Percentiles rank a stretch among this genome's conserved stretches.
Evolutionary conservation across 2,113 vertebrate species (phyloP).

Genomic region (Indri indri): DNA sequence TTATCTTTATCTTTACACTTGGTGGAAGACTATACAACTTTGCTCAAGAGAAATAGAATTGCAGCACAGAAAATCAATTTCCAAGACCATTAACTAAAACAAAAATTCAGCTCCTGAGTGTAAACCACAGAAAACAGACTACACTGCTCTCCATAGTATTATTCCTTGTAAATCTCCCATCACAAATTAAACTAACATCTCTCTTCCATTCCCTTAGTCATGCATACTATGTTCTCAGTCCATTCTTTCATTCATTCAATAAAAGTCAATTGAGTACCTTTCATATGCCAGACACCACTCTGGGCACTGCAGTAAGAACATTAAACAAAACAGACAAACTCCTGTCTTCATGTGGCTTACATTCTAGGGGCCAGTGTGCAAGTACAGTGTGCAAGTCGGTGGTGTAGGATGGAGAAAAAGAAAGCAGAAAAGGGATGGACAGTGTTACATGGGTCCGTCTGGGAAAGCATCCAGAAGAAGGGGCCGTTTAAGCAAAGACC

Average conservation of each 20-base stretch:
- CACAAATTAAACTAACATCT: not conserved
- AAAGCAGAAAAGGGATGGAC: not conserved
- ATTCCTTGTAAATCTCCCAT: not conserved
- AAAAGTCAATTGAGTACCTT: not conserved
- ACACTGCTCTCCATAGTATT: not conserved
- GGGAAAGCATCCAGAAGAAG: not conserved
- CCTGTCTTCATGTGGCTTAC: not conserved
- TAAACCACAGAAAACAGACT: not conserved
- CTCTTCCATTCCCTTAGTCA: not conserved
- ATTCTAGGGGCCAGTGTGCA: not conserved
- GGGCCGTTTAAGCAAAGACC: not conserved
- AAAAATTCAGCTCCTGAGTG: not conserved
- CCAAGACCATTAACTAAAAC: not conserved
- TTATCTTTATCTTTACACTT: not conserved
- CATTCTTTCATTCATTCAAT: not conserved
- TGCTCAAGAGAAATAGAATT: not conserved
- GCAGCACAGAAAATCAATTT: conserved; percentile 21
- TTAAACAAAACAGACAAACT: not conserved
- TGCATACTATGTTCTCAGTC: not conserved
- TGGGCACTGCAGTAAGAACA: not conserved
- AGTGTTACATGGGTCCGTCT: not conserved
- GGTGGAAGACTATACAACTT: not conserved
- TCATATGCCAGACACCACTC: not conserved
- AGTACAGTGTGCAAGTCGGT: fast-evolving
- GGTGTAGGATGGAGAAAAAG: not conserved